A percentile compares a stretch with the other conserved stretches of the same genome.
Evolutionary conservation across 2,113 vertebrate species (phyloP).

Genomic region (human): GRCh38 chrX:33207001-33207500

Average conservation of each 20-base stretch:
- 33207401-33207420: neutral
- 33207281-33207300: neutral
- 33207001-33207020: no score
- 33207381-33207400: neutral
- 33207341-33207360: neutral
- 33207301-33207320: neutral
- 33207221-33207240: neutral
- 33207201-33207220: neutral
- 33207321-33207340: neutral
- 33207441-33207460: neutral
- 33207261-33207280: neutral
- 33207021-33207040: no score
- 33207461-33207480: neutral
- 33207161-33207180: neutral
- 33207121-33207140: neutral
- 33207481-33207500: neutral
- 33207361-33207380: neutral
- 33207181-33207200: neutral
- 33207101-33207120: neutral
- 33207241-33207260: neutral
- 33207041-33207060: no score
- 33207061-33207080: neutral
- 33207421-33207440: neutral
- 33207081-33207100: neutral
- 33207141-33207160: neutral